Evolutionary conservation across 2,797 vertebrate species (phyloP).

Genomic region (Pristis pectinata): DNA sequence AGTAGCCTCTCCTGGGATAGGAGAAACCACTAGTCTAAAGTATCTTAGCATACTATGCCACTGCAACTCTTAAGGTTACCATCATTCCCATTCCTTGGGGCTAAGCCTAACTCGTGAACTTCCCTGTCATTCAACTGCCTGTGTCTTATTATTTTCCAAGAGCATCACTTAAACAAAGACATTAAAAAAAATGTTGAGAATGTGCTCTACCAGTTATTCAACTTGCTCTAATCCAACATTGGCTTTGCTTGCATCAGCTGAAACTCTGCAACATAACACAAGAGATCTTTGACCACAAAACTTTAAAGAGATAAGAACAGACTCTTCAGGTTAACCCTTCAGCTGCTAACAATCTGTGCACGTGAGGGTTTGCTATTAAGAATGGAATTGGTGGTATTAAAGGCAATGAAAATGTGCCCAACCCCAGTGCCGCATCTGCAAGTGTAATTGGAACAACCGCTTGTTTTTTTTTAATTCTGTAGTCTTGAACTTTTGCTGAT

Average conservation of each 20-base stretch:
- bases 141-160: neutral
- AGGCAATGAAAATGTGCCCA: neutral
- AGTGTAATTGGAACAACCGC: neutral
- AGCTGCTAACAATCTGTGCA: neutral
- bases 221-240: neutral
- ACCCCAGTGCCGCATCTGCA: neutral
- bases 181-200: neutral
- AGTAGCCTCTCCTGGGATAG: neutral
- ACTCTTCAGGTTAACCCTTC: neutral
- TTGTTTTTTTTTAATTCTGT: neutral
- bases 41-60: neutral
- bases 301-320: neutral
- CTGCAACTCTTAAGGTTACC: too few relatives aligned
- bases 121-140: neutral
- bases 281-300: neutral
- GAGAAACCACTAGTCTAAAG: neutral
- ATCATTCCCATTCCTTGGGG: neutral
- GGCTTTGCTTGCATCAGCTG: neutral
- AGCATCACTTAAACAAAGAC: neutral
- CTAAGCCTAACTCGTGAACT: neutral
- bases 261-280: neutral
- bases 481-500: neutral
- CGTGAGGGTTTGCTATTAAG: neutral
- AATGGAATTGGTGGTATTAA: neutral
- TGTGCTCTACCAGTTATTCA: neutral